Percentiles rank a stretch among this genome's conserved stretches.
Evolutionary conservation across 2,888 invertebrate genomes (phyloP).

Genomic region (Anticlea derivata): DNA sequence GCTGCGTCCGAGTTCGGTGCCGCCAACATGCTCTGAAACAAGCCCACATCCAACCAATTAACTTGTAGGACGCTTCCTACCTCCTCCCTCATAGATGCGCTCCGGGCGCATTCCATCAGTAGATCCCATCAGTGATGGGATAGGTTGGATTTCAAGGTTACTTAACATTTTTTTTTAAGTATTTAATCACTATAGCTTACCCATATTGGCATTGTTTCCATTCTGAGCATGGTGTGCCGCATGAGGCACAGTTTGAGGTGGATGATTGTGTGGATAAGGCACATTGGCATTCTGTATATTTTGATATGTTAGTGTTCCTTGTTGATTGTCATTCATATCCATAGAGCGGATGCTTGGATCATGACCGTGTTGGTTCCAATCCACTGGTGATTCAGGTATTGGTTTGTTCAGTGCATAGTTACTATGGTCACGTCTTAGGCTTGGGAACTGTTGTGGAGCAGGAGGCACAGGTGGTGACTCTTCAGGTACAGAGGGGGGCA

Average conservation of each 20-base stretch:
- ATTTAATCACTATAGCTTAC: constrained; percentile 41
- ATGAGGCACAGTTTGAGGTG: constrained; percentile 60
- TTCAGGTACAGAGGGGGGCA: constrained; percentile 94
- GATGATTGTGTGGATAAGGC: constrained; percentile 74
- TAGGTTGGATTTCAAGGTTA: too few species aligned
- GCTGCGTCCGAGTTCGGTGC: too few species aligned
- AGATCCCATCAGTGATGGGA: too few species aligned
- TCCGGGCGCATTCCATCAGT: too few species aligned
- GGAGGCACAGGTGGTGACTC: constrained; percentile 87
- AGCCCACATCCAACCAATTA: too few species aligned
- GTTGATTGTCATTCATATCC: constrained; percentile 78
- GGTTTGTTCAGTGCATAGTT: constrained; percentile 71
- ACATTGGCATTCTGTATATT: constrained; percentile 78
- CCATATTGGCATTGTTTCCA: constrained; percentile 73
- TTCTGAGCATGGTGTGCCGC: constrained; percentile 66
- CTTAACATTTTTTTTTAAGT: too few species aligned
- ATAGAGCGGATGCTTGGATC: constrained; percentile 64
- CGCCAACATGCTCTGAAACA: too few species aligned
- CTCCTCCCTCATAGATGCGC: too few species aligned
- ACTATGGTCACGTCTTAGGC: constrained; percentile 70
- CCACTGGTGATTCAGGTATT: constrained; percentile 72
- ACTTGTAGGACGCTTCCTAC: too few species aligned
- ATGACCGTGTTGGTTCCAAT: constrained; percentile 75
- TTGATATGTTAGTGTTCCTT: constrained; percentile 73
- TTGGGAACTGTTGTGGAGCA: constrained; percentile 76